Percentiles rank a stretch among this genome's conserved stretches.
Evolutionary conservation across 1,140 invertebrate genomes (phyloP).

Genomic region (Thaumetopoea pityocampa): DNA sequence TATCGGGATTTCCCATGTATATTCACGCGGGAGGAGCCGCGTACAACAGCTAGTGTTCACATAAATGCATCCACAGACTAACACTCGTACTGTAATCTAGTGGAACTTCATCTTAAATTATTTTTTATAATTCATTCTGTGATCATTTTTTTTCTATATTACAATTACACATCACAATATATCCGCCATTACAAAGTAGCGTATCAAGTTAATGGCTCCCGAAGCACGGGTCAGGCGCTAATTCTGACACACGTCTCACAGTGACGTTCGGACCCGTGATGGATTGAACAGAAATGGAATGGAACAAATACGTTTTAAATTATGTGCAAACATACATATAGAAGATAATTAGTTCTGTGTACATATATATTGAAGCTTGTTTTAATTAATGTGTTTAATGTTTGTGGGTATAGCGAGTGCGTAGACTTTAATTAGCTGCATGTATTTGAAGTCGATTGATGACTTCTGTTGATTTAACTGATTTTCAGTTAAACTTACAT

Average conservation of each 20-base stretch:
- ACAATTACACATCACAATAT: slow-evolving; percentile 3
- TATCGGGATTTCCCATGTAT: no score
- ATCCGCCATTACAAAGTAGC: slow-evolving; percentile 2
- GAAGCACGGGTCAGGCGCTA: slow-evolving; percentile 32
- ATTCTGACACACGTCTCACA: slow-evolving; percentile 38
- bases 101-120: no score
- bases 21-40: no score
- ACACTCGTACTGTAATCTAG: no score
- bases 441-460: no score
- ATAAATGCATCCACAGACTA: no score
- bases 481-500: no score
- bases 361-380: slow-evolving; percentile 9
- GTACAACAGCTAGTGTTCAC: no score
- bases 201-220: slow-evolving; percentile 30
- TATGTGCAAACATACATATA: slow-evolving; percentile 7
- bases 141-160: no score
- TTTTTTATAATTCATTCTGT: no score
- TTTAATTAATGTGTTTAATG: slow-evolving; percentile 15
- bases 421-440: no score
- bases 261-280: slow-evolving; percentile 33
- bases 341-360: slow-evolving; percentile 9
- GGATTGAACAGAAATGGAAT: slow-evolving; percentile 11
- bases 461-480: no score
- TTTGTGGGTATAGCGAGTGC: neutral
- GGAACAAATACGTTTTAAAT: slow-evolving; percentile 16